A percentile compares a stretch with the other conserved stretches of the same genome.
Evolutionary conservation across 2,113 vertebrate genomes (phyloP).

Genomic region (Ciconia stormi): DNA sequence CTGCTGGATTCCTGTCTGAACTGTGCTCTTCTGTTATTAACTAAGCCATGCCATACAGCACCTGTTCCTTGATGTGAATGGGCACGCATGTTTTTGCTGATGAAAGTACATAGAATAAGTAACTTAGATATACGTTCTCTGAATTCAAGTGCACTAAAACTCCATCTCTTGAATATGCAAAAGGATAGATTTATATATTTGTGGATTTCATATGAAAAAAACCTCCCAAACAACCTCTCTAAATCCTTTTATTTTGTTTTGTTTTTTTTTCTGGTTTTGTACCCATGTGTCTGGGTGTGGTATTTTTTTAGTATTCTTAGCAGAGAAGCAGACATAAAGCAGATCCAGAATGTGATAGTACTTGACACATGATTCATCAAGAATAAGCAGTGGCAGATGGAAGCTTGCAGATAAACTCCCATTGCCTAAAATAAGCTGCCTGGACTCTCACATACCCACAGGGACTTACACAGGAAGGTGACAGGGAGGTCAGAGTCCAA

Average conservation of each 20-base stretch:
- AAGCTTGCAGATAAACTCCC: not conserved
- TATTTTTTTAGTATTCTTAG: not conserved
- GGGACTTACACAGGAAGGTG: not conserved
- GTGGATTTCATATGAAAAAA: not conserved
- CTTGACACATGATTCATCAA: not conserved
- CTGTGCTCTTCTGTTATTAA: not conserved
- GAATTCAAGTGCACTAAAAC: not conserved
- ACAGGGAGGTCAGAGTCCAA: not conserved
- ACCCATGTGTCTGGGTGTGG: not conserved
- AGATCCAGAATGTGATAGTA: not conserved
- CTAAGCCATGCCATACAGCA: not conserved
- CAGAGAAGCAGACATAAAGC: constrained; percentile 2
- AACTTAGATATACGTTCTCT: not conserved
- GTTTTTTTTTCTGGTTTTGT: not conserved
- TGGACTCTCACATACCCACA: not conserved
- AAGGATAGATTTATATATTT: not conserved
- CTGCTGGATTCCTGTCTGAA: not conserved
- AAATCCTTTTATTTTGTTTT: not conserved
- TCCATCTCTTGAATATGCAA: not conserved
- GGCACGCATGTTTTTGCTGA: not conserved
- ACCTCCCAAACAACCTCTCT: not conserved
- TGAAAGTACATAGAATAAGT: not conserved
- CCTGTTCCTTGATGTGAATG: not conserved
- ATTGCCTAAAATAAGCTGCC: not conserved
- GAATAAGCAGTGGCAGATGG: constrained; percentile 7